These are phyloP conservation scores for Microtus ochrogaster DNA, from an alignment of 2,113 vertebrate genomes.

Conservation along the genomic window DNA sequence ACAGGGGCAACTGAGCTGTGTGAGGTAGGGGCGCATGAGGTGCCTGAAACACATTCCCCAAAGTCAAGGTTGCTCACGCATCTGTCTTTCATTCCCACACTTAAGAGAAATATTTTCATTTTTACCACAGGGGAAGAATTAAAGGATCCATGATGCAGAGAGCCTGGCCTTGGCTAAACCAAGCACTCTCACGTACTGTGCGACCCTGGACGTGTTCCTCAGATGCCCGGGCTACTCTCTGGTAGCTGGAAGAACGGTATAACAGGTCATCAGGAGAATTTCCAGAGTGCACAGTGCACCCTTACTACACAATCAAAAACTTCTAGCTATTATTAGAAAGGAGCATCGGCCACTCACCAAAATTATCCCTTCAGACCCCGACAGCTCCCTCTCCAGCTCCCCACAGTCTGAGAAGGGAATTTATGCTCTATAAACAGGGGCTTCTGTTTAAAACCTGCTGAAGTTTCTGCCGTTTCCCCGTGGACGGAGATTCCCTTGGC, in stretches of 20 bases:
- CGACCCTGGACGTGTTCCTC: background rate
- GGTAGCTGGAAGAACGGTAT: background rate
- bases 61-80: constrained; percentile 19
- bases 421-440: background rate
- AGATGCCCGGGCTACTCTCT: background rate
- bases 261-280: background rate
- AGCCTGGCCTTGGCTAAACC: background rate
- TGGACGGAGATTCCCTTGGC: background rate
- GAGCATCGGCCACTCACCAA: background rate
- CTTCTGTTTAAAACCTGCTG: background rate
- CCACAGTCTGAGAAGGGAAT: background rate
- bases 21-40: background rate
- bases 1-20: background rate
- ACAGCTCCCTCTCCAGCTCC: background rate
- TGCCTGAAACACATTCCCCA: background rate
- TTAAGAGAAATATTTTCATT: constrained; percentile 33
- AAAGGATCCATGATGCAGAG: background rate
- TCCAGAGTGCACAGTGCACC: background rate
- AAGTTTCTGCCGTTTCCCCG: background rate
- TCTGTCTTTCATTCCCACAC: constrained; percentile 25
- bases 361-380: background rate
- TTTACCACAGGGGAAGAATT: background rate
- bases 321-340: constrained; percentile 9
- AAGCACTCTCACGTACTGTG: background rate
- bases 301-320: background rate